A percentile compares a stretch with the other conserved stretches of the same genome.
phyloP scores from a whole-genome alignment of 2,797 vertebrate species.

The Hippopotamyrus pictus region DNA sequence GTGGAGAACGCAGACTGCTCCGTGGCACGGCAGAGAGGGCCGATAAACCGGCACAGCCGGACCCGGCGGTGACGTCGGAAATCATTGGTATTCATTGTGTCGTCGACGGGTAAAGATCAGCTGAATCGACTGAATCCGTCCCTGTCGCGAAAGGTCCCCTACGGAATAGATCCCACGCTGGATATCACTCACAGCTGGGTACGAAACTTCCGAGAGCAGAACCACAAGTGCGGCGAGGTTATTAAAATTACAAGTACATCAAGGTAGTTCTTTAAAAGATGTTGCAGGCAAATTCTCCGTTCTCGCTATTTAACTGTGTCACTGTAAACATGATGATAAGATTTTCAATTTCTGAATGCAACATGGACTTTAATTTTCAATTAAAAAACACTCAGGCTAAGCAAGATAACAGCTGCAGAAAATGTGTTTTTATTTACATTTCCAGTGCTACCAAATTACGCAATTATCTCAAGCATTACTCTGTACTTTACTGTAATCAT shows the following conservation, averaged over 20 bases:
- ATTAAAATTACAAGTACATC: background rate
- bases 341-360: constrained; percentile 14
- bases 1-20: background rate
- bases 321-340: constrained; percentile 12
- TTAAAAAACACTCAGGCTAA: constrained; percentile 15
- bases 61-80: background rate
- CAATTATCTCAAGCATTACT: constrained; percentile 11
- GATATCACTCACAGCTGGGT: background rate
- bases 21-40: background rate
- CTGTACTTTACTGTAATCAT: background rate
- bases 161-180: background rate
- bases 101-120: background rate
- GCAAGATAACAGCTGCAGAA: constrained; percentile 5
- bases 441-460: background rate
- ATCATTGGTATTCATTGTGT: background rate
- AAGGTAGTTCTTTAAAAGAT: background rate
- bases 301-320: constrained; percentile 10
- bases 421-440: constrained; percentile 13
- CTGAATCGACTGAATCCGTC: background rate
- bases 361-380: constrained; percentile 20
- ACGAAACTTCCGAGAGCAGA: background rate
- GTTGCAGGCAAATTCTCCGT: background rate
- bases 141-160: background rate
- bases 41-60: background rate
- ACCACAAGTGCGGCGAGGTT: background rate